Conservation (phyloP, 37 sponge, comb jelly and placozoan genomes). For the Halichondria panicea region DNA sequence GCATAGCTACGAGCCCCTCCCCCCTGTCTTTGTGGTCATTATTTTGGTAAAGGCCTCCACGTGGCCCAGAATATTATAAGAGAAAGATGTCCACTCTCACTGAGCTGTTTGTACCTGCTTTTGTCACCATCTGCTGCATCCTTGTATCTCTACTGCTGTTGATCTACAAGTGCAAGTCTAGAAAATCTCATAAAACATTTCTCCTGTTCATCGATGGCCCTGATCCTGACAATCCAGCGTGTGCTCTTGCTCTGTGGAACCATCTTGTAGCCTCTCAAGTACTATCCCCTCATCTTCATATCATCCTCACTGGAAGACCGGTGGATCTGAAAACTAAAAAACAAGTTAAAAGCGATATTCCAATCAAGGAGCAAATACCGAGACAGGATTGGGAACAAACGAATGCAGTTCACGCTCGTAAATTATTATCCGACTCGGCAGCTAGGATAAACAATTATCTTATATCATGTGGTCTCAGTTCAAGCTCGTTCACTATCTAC, state of each 20-base stretch:
- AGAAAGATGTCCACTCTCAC: no score
- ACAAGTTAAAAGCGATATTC: background rate
- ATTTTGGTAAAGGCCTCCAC: no score
- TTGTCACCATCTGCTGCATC: no score
- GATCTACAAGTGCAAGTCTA: no score
- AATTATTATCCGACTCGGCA: slow-evolving; percentile 39
- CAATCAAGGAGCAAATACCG: background rate
- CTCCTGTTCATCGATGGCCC: slow-evolving; percentile 50
- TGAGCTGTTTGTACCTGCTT: no score
- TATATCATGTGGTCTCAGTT: slow-evolving; percentile 3
- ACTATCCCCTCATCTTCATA: slow-evolving; percentile 8
- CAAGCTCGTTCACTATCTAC: slow-evolving; percentile 17
- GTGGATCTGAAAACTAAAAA: slow-evolving; percentile 24
- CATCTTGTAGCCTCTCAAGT: slow-evolving; percentile 1
- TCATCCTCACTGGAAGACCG: slow-evolving; percentile 47
- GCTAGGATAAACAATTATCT: slow-evolving; percentile 16
- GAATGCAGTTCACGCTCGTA: slow-evolving; percentile 6
- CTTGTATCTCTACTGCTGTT: no score
- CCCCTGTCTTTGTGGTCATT: no score
- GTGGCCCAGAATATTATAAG: no score
- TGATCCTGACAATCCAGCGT: slow-evolving; percentile 51
- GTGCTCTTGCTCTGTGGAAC: slow-evolving; percentile 21
- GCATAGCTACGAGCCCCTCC: no score
- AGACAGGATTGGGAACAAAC: slow-evolving; percentile 29
- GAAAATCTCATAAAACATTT: background rate